Evolutionary conservation across 2,888 invertebrate species (phyloP).

Genomic region (Osmoderma eremita): DNA sequence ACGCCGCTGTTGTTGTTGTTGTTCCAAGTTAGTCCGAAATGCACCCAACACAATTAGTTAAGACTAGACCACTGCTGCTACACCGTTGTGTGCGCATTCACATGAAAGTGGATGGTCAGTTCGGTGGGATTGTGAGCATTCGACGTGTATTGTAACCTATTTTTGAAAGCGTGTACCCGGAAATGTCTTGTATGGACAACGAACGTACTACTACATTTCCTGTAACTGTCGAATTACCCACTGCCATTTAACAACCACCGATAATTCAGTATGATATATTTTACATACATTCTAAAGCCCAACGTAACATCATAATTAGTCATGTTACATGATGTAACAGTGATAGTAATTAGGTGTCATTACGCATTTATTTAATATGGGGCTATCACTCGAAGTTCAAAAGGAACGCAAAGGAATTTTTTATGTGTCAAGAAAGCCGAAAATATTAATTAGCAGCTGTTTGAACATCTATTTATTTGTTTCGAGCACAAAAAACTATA

Average conservation of each 20-base stretch:
- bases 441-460: too few relatives aligned
- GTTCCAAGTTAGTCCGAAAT: slow-evolving; percentile 13
- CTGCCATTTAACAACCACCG: slow-evolving; percentile 4
- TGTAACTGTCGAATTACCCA: slow-evolving; percentile 26
- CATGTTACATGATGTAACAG: not conserved
- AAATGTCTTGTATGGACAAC: slow-evolving; percentile 26
- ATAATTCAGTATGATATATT: not conserved
- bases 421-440: too few relatives aligned
- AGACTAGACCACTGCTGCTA: slow-evolving; percentile 21
- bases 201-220: slow-evolving; percentile 17
- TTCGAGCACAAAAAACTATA: too few relatives aligned
- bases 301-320: not conserved
- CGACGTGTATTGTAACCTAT: slow-evolving; percentile 21
- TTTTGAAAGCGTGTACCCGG: slow-evolving; percentile 27
- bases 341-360: too few relatives aligned
- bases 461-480: too few relatives aligned
- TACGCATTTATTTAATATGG: too few relatives aligned
- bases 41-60: slow-evolving; percentile 34
- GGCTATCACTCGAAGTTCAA: too few relatives aligned
- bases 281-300: not conserved
- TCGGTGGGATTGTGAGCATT: slow-evolving; percentile 17
- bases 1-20: slow-evolving; percentile 31
- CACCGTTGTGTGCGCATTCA: slow-evolving; percentile 13
- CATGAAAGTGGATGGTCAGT: slow-evolving; percentile 11
- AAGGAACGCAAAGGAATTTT: too few relatives aligned